A percentile compares a stretch with the other conserved stretches of the same genome.
Conservation (phyloP, 2,797 vertebrate species). For the Galagoides demidoff region DNA sequence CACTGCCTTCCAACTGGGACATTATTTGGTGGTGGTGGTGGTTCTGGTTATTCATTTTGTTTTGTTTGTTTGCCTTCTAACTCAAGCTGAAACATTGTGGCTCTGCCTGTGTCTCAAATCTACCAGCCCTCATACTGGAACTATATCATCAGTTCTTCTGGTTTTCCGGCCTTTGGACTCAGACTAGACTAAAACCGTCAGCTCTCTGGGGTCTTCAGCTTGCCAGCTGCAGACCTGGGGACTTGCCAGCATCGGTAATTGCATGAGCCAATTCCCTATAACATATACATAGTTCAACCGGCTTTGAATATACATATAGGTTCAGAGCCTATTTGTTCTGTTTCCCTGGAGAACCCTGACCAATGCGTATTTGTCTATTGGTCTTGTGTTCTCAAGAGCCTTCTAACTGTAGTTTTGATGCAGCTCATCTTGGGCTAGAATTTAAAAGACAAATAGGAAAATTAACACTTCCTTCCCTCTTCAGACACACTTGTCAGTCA, state of each 20-base stretch:
- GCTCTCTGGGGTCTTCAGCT: background rate
- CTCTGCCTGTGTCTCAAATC: background rate
- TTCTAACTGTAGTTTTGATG: background rate
- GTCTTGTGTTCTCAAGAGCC: background rate
- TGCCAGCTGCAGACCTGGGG: background rate
- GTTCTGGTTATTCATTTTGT: background rate
- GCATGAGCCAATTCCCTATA: background rate
- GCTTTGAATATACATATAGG: background rate
- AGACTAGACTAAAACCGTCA: background rate
- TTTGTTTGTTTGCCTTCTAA: background rate
- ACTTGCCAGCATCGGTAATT: background rate
- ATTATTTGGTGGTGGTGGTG: background rate
- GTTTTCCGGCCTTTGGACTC: background rate
- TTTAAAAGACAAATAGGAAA: background rate
- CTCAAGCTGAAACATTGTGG: background rate
- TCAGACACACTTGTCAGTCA: background rate
- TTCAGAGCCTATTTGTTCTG: background rate
- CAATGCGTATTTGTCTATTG: background rate
- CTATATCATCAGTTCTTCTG: too few species aligned
- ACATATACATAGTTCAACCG: background rate
- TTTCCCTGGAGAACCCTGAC: background rate
- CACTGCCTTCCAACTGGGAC: background rate
- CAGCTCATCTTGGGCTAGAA: constrained; percentile 11
- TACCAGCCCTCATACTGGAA: background rate
- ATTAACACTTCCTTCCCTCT: background rate